Evolutionary conservation across 92 coral and sea anemone genomes (phyloP), one percentile per base, ranked within the genome.

Genomic region (Porites rus): DNA sequence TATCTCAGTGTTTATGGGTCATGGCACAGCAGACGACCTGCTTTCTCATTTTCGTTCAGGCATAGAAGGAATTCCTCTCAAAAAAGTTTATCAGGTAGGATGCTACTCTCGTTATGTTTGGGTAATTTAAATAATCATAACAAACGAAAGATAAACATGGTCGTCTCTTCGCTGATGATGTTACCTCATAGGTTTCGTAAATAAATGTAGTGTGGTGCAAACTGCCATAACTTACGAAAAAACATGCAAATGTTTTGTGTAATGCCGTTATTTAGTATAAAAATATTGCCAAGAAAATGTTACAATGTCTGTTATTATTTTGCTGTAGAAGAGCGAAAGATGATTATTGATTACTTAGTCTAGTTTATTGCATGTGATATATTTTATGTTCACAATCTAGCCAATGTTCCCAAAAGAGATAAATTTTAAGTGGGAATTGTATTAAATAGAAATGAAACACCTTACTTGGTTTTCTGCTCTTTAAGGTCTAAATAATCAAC

Each of bases 1-100:
- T 88, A 86, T 67, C 76, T 70, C 92, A 66, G 77, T 68, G 68
- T 91, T 91, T 78, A 88, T 91, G 77, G 89, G 87, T 16, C 89
- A 88, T 78, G 91, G 88, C 18, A 87, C 91, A 82, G 94, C 94
- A 80, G 91, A 81, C 12, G 91, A 82, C 86, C 67, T 88, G 76
- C 91, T 82, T 74, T 84, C 88, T 84, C 82, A 84, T 64, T 75
- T 80, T 75, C 68, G 82, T 75, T 84, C 82, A 75, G 88, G 88
- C 74, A 75, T 84, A 63, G 88, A 84, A 84, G 82, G 82, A 84
- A 84, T 65, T 84, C 84, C 76, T 68, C 84, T 80, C 66, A 68
- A 80, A 80, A 80, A 66, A 21, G 84, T 80, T 66, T 80, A 53
- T 52, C 84, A 80, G 84, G 75, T 67, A 25, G 84, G 84, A 80